Evolutionary conservation across 2,888 invertebrate species (phyloP).

Genomic region (Philereme transversata): DNA sequence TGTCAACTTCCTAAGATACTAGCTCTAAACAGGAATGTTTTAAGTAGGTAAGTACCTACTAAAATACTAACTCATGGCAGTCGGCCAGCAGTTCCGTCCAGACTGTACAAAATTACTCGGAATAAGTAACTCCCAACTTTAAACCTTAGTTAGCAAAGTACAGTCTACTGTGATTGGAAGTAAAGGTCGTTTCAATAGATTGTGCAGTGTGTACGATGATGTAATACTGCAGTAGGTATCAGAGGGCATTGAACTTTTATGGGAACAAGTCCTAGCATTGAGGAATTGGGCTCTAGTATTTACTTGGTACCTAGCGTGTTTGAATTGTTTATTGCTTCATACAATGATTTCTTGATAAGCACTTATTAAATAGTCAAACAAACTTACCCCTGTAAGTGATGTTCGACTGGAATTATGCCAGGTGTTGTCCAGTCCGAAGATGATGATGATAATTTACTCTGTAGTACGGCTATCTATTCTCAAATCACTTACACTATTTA

Average conservation of each 20-base stretch:
- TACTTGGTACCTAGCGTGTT: constrained; percentile 5
- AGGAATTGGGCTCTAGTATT: neutral
- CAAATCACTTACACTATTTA: no score
- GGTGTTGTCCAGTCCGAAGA: no score
- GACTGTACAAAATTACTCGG: constrained; percentile 12
- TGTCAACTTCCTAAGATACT: neutral
- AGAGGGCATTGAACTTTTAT: constrained; percentile 28
- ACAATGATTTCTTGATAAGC: neutral
- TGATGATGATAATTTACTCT: no score
- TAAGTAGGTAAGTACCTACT: neutral
- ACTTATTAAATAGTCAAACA: neutral
- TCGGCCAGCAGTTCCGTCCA: constrained; percentile 51
- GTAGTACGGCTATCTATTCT: no score
- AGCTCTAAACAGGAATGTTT: constrained; percentile 13
- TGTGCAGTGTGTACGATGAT: constrained; percentile 40
- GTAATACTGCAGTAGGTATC: constrained; percentile 43
- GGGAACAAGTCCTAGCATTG: constrained; percentile 10
- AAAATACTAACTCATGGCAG: constrained; percentile 44
- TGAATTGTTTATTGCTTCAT: constrained; percentile 11
- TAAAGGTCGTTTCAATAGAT: constrained; percentile 43
- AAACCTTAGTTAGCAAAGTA: constrained; percentile 25
- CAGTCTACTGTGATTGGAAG: constrained; percentile 26
- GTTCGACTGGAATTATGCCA: no score
- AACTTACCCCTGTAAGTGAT: no score
- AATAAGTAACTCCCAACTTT: constrained; percentile 41